Evolutionary conservation across 2,888 invertebrate genomes (phyloP).

Genomic region (Leucania comma): DNA sequence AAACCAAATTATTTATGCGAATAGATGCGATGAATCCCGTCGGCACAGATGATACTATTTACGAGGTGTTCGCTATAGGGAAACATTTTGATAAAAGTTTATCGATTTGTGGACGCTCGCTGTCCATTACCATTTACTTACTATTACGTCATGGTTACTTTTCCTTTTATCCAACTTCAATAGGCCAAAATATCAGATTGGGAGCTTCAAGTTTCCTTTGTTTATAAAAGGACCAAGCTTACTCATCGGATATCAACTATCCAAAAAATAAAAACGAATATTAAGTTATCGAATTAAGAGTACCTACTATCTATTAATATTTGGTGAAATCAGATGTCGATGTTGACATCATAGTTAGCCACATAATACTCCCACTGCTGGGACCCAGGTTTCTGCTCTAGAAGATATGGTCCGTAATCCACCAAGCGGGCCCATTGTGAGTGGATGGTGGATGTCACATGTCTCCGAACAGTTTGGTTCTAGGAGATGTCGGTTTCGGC

Average conservation of each 20-base stretch:
- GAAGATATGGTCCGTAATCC: too few relatives aligned
- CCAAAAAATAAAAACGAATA: slow-evolving; percentile 6
- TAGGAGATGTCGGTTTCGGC: too few relatives aligned
- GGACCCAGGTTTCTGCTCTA: too few relatives aligned
- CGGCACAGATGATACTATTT: background rate
- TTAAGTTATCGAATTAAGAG: too few relatives aligned
- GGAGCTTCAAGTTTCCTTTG: slow-evolving; percentile 15
- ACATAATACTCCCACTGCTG: too few relatives aligned
- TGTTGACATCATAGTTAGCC: too few relatives aligned
- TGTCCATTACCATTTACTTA: slow-evolving; percentile 44
- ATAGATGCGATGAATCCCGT: background rate
- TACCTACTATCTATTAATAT: background rate
- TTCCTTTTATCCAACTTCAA: slow-evolving; percentile 16
- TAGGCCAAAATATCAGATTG: slow-evolving; percentile 24
- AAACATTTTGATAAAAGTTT: slow-evolving; percentile 61
- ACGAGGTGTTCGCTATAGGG: slow-evolving; percentile 10
- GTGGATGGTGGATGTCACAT: too few relatives aligned
- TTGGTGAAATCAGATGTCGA: background rate
- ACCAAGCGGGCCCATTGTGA: too few relatives aligned
- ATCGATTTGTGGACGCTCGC: slow-evolving; percentile 62
- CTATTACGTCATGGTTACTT: slow-evolving; percentile 27
- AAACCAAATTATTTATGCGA: background rate
- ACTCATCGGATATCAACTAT: slow-evolving; percentile 19
- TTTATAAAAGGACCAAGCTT: slow-evolving; percentile 13
- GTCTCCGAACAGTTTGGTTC: too few relatives aligned